A percentile compares a stretch with the other conserved stretches of the same genome.
These are phyloP conservation scores for Xyliphius kryptos DNA, from an alignment of 2,113 vertebrate genomes.

Conservation along the genomic window DNA sequence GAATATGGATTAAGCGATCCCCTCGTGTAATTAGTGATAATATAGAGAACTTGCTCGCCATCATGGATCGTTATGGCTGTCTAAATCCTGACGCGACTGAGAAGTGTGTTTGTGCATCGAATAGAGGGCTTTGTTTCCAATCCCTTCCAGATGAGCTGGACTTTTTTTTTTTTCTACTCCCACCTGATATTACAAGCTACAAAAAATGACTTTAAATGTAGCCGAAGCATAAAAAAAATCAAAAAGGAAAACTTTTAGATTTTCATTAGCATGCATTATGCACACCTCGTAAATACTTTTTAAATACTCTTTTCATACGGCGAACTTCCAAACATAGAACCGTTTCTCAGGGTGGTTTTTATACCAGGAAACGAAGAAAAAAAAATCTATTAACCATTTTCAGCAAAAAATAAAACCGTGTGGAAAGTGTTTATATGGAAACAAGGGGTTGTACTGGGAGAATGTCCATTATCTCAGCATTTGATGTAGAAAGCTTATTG, in stretches of 20 bases:
- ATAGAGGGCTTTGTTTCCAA: neutral
- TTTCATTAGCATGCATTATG: too few relatives aligned
- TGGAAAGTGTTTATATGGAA: conserved; percentile 49
- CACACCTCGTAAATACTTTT: too few relatives aligned
- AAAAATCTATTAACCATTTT: neutral
- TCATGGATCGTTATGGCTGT: conserved; percentile 33
- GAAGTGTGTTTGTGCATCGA: conserved; percentile 12
- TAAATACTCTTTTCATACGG: too few relatives aligned
- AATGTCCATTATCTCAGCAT: conserved; percentile 34
- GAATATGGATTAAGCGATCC: conserved; percentile 41
- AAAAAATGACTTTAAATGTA: too few relatives aligned
- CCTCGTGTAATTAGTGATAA: conserved; percentile 39
- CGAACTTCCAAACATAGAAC: too few relatives aligned
- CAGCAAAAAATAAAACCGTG: conserved; percentile 2
- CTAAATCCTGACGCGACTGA: conserved; percentile 40
- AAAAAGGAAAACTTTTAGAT: too few relatives aligned
- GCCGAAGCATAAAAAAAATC: too few relatives aligned
- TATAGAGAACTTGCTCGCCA: conserved; percentile 31
- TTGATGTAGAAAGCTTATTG: conserved; percentile 44
- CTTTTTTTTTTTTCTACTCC: neutral
- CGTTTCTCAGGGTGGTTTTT: too few relatives aligned
- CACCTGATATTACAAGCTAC: too few relatives aligned
- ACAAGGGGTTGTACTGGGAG: conserved; percentile 42
- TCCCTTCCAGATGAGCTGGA: neutral
- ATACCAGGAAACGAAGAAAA: too few relatives aligned